A percentile compares a stretch with the other conserved stretches of the same genome.
phyloP scores from a whole-genome alignment of 2,797 vertebrate genomes.

The Aplochiton taeniatus region DNA sequence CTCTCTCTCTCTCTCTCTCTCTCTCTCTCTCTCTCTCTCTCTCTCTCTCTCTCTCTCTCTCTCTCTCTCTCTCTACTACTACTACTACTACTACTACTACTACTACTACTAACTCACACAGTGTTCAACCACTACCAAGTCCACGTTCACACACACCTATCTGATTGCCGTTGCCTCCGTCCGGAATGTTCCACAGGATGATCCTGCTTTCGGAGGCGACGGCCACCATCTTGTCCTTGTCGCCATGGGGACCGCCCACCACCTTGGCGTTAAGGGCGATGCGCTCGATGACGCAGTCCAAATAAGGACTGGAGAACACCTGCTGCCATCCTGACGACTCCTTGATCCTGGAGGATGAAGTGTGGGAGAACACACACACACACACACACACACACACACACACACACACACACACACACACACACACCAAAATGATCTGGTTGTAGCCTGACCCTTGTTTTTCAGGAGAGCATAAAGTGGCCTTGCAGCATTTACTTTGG shows the following conservation, averaged over 20 bases:
- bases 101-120: neutral
- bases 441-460: too few species aligned
- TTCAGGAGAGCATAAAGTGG: too few species aligned
- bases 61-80: too few species aligned
- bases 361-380: conserved; percentile 14
- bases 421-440: neutral
- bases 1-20: too few species aligned
- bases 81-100: too few species aligned
- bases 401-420: conserved; percentile 6
- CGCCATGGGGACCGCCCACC: conserved; percentile 94
- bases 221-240: conserved; percentile 99
- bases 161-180: conserved; percentile 92
- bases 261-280: conserved; percentile 96
- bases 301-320: conserved; percentile 93
- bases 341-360: conserved; percentile 89
- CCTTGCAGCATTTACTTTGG: too few species aligned
- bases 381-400: neutral
- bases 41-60: too few species aligned
- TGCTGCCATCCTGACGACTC: conserved; percentile 98
- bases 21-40: too few species aligned
- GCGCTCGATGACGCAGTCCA: conserved; percentile 93
- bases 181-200: conserved; percentile 97
- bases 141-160: conserved; percentile 77
- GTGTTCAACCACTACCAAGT: too few species aligned
- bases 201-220: conserved; percentile 93